Evolutionary conservation across 2,888 invertebrate genomes (phyloP), one percentile per base, ranked within the genome.

Genomic region (Poecilus cupreus): DNA sequence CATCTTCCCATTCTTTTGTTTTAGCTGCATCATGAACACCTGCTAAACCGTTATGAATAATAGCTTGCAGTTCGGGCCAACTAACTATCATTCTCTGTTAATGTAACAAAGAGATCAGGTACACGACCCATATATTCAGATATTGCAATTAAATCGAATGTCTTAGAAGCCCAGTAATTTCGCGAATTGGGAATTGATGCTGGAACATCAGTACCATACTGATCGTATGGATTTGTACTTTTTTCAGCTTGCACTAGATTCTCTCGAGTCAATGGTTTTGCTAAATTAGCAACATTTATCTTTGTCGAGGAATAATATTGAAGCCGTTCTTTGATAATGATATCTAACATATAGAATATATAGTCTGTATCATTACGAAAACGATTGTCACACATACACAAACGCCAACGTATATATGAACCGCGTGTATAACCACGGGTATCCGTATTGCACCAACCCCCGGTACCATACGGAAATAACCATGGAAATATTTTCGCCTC

Each of bases 81-180:
- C n/a, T n/a, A n/a, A n/a, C 51, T 51, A 51, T 16, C 51, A 51
- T 51, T 51, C 18, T 51, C 51, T 8, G 51, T 51, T 4, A 51
- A 26, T 2, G 51, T 51, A 3, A 13, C 51, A 18, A 51, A 51
- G 18, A 51, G 18, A 18, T 51, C 51, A 51, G 51, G 51, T 18
- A 51, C n/a, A n/a, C 26, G 26, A 5, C 32, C 26, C 68, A 78
- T 64, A 11, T 39, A 39, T 32, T 32, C 22, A 3, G 46, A 60
- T 79, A 77, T 78, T 32, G 43, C 78, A 16, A 54, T 43, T 43
- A 51, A 79, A 26, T 82, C 82, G n/a, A 26, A 20, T 37, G 79
- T 82, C 13, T 68, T 68, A 11, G 68, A 18, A 2, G 11, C 2
- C 68, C 68, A 68, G 39, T 26, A 68, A 26, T 68, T 68, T 8